These are phyloP conservation scores for Branchinecta lindahli DNA, from an alignment of 1,140 invertebrate genomes.

Conservation along the genomic window DNA sequence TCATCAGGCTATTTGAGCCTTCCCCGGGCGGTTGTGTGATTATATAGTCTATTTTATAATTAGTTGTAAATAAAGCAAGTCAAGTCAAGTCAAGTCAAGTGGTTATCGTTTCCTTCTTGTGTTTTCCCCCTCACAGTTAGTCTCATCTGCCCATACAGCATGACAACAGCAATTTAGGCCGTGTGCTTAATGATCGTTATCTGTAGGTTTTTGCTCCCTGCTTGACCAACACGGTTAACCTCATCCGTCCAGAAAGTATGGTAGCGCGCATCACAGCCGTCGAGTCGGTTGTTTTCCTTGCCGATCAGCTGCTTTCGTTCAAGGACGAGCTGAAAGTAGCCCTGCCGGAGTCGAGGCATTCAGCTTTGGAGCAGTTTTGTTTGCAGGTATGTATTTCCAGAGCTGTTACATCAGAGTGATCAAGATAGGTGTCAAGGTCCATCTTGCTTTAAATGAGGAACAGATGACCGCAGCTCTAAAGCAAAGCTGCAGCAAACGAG, in stretches of 20 bases:
- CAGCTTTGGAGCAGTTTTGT: slow-evolving; percentile 14
- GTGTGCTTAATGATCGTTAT: background rate
- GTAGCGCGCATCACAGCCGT: slow-evolving; percentile 26
- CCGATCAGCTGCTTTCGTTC: slow-evolving; percentile 66
- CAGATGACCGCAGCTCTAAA: slow-evolving; percentile 10
- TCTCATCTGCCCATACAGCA: too few relatives aligned
- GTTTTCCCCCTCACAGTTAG: too few relatives aligned
- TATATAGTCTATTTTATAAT: too few relatives aligned
- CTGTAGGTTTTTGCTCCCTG: slow-evolving; percentile 14
- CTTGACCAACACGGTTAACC: slow-evolving; percentile 1
- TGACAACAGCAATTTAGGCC: too few relatives aligned
- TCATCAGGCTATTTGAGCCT: too few relatives aligned
- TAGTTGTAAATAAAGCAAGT: too few relatives aligned
- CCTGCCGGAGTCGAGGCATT: slow-evolving; percentile 34
- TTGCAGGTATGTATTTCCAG: slow-evolving; percentile 13
- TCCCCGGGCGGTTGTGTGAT: too few relatives aligned
- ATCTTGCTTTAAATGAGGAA: too few relatives aligned
- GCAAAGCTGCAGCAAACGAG: too few relatives aligned
- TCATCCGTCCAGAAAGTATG: slow-evolving; percentile 12
- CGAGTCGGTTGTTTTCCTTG: slow-evolving; percentile 61
- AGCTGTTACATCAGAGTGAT: background rate
- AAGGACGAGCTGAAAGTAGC: slow-evolving; percentile 63
- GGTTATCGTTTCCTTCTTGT: too few relatives aligned
- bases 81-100: too few relatives aligned
- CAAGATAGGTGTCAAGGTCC: too few relatives aligned